Percentiles rank a stretch among this genome's conserved stretches.
phyloP scores from a whole-genome alignment of 35 echinoderm and acorn worm genomes.

The Apostichopus japonicus region DNA sequence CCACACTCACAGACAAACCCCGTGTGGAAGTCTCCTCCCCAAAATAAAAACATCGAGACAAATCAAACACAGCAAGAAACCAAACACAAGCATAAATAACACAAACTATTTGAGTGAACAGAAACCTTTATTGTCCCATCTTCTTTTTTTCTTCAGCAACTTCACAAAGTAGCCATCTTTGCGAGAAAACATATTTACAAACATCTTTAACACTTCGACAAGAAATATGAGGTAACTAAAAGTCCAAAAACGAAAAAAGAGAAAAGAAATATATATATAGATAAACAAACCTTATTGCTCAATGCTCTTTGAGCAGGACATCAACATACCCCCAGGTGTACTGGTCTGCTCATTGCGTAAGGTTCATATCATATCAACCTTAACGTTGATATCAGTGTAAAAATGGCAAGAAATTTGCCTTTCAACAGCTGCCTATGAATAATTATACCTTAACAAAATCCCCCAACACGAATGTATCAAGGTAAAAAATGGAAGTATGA shows the following conservation, averaged over 20 bases:
- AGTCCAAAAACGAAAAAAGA: neutral
- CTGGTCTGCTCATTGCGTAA: neutral
- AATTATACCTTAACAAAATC: no score
- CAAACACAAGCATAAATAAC: neutral
- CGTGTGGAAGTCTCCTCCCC: no score
- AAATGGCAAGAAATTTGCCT: no score
- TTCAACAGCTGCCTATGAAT: no score
- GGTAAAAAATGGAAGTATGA: no score
- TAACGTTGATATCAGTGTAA: no score
- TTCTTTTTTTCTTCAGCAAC: neutral
- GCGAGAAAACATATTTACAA: conserved; percentile 31
- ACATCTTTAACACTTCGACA: conserved; percentile 25
- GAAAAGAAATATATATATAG: neutral
- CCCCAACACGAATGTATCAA: no score
- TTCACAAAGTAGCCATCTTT: conserved; percentile 12
- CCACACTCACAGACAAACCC: no score
- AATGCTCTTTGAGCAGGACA: neutral
- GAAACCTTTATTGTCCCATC: conserved; percentile 35
- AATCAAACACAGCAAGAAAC: no score
- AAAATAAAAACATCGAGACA: no score
- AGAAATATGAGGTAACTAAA: conserved; percentile 26
- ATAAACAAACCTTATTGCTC: conserved; percentile 30
- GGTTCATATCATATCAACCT: no score
- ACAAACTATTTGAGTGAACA: conserved; percentile 6
- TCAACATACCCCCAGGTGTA: neutral